Evolutionary conservation across 2,888 invertebrate genomes (phyloP), one percentile per base, ranked within the genome.

Genomic region (Stramonita haemastoma): DNA sequence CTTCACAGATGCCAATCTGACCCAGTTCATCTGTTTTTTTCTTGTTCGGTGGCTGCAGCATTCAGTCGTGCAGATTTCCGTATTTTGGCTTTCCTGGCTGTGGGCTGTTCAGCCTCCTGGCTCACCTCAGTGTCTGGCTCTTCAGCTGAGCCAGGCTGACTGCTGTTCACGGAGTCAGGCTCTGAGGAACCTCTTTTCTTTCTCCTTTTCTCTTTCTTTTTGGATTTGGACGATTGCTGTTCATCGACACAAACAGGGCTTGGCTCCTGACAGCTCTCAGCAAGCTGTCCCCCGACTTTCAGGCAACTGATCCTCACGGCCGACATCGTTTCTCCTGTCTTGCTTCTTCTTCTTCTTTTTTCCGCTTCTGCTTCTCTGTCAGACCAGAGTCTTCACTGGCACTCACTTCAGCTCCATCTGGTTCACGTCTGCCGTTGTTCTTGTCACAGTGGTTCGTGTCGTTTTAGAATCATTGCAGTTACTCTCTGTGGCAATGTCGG

Each of bases 201-300:
- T 86, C 81, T 90, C 11, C 73, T 89, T 56, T 89, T 87, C 88
- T 89, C 89, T 89, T 90, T 84, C 32, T 87, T 85, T 83, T 89
- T 86, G 73, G 89, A 89, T 87, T 89, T 88, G 77, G 26, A 81
- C 85, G 46, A 89, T 56, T 85, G 84, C 87, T 84, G 86, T 34
- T 73, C 87, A 70, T 84, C 87, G 26, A 15, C 70, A 32, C 19
- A 73, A 83, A 32, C 88, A 79, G 85, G 83, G 57, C 70, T 46
- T 90, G 32, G 13, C 17, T 79, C n/a, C 46, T 29, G 11, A 46
- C 8, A 46, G 29, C 66, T 79, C 1, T 79, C 34, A 11, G 32
- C 1, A 79, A 26, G 1, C 26, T 79, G 79, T 34, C 46, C 29
- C 13, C 29, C 26, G 22, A 46, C 5, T 46, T 36, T 46, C 81